A percentile compares a stretch with the other conserved stretches of the same genome.
phyloP scores from a whole-genome alignment of 2,888 invertebrate genomes.

The Amphipyra tragopoginis region DNA sequence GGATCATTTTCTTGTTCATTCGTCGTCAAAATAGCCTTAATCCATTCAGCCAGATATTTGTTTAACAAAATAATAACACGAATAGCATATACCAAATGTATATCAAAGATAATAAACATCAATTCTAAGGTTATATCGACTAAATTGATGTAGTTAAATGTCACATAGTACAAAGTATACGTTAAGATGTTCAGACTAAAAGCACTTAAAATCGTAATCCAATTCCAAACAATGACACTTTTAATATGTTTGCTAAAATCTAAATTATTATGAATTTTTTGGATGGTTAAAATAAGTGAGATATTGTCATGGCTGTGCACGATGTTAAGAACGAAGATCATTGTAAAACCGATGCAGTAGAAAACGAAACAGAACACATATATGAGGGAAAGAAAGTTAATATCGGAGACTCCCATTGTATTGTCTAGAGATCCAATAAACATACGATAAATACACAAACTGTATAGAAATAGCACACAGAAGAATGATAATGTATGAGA shows the following conservation, averaged over 20 bases:
- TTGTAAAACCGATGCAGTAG: constrained; percentile 13
- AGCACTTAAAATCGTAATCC: constrained; percentile 19
- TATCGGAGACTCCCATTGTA: background rate
- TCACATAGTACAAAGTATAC: background rate
- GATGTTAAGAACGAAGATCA: constrained; percentile 22
- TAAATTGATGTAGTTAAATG: background rate
- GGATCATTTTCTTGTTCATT: background rate
- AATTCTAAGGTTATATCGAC: constrained; percentile 11
- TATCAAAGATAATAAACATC: constrained; percentile 26
- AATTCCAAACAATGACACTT: constrained; percentile 12
- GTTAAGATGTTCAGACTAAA: constrained; percentile 12
- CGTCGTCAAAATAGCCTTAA: background rate
- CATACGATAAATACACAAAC: constrained; percentile 2
- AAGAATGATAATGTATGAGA: constrained; percentile 1
- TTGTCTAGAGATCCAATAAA: constrained; percentile 7
- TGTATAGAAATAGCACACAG: background rate
- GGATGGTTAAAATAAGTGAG: constrained; percentile 24
- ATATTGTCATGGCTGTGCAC: constrained; percentile 25
- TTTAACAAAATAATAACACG: constrained; percentile 31
- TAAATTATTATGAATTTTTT: constrained; percentile 18
- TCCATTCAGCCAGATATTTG: constrained; percentile 28
- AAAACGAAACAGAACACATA: constrained; percentile 5
- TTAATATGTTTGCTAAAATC: constrained; percentile 5
- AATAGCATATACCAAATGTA: constrained; percentile 25
- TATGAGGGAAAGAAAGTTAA: background rate